A percentile compares a stretch with the other conserved stretches of the same genome.
Evolutionary conservation across 2,888 invertebrate genomes (phyloP).

Genomic region (Gisinianus flammeolus): DNA sequence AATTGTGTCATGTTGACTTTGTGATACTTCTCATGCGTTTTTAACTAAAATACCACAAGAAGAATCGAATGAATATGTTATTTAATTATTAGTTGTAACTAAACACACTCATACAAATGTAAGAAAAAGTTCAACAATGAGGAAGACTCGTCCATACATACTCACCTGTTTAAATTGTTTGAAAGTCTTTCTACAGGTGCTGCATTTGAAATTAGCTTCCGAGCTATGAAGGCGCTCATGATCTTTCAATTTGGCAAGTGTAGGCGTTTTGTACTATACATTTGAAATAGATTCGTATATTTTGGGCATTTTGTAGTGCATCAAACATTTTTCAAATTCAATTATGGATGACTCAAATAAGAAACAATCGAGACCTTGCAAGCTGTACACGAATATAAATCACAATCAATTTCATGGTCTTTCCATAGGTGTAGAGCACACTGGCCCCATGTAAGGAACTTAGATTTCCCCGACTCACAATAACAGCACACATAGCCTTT

Average conservation of each 20-base stretch:
- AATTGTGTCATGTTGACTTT: too few relatives aligned
- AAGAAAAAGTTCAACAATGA: neutral
- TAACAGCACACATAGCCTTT: conserved; percentile 13
- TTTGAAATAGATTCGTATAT: conserved; percentile 1
- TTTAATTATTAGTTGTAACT: neutral
- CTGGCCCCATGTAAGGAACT: conserved; percentile 70
- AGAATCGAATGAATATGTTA: neutral
- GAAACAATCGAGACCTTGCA: conserved; percentile 64
- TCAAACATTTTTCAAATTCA: neutral
- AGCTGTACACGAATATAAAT: conserved; percentile 75
- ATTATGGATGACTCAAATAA: conserved; percentile 10
- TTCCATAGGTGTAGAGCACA: conserved; percentile 75
- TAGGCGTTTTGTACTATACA: conserved; percentile 52
- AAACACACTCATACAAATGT: neutral
- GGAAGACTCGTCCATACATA: neutral
- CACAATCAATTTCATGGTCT: conserved; percentile 74
- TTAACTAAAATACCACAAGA: conserved; percentile 41
- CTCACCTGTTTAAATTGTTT: conserved; percentile 57
- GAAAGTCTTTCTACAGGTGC: conserved; percentile 54
- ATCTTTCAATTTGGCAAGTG: conserved; percentile 53
- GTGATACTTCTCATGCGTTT: conserved; percentile 57
- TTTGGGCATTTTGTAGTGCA: neutral
- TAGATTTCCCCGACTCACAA: conserved; percentile 55
- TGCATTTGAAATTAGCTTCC: conserved; percentile 48
- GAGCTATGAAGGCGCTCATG: conserved; percentile 52